Percentiles rank a stretch among this genome's conserved stretches.
These are phyloP conservation scores for Andinoacara biseriatus DNA, from an alignment of 2,113 vertebrate species.

Conservation along the genomic window DNA sequence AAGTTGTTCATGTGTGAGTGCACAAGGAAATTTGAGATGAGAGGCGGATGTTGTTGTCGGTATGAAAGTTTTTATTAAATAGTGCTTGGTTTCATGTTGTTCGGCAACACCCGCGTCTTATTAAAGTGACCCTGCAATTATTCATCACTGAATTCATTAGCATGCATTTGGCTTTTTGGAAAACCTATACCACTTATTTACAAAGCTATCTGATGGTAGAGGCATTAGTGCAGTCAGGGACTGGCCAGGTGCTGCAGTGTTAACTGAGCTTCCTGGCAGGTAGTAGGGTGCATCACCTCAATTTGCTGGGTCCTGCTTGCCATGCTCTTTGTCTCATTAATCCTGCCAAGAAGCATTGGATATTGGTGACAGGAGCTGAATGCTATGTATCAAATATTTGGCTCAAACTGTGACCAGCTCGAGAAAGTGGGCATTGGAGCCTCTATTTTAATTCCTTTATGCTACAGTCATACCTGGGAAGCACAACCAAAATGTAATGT, in stretches of 20 bases:
- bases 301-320: neutral
- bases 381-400: slow-evolving; percentile 21
- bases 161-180: neutral
- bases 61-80: slow-evolving; percentile 33
- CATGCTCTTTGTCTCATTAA: slow-evolving; percentile 1
- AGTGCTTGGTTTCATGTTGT: slow-evolving; percentile 7
- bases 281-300: neutral
- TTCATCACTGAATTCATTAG: neutral
- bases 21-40: slow-evolving; percentile 16
- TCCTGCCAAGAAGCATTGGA: neutral
- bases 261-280: slow-evolving; percentile 19
- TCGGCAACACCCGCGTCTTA: neutral
- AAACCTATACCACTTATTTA: neutral
- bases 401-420: neutral
- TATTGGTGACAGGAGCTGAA: slow-evolving; percentile 18
- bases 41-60: neutral
- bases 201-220: neutral
- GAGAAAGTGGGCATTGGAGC: neutral
- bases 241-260: slow-evolving; percentile 9
- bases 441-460: neutral
- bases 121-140: slow-evolving; percentile 11
- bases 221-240: neutral
- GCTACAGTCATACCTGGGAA: neutral
- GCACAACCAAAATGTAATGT: neutral
- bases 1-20: neutral